Base-by-base conservation (phyloP, 2,888 invertebrate genomes). In the Osedax frankpressi region DNA sequence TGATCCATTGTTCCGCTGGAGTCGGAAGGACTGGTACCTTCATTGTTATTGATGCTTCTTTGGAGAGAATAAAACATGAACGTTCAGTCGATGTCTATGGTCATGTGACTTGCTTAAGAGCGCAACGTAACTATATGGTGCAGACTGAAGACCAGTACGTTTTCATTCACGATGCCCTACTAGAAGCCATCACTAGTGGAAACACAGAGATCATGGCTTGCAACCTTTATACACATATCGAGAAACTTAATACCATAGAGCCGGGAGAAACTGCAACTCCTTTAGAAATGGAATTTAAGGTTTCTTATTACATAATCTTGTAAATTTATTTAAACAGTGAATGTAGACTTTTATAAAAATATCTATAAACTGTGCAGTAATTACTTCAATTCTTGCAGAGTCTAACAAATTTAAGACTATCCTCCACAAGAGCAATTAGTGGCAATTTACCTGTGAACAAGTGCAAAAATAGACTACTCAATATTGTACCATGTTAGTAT, bases 91-190 rank as follows among this genome's bases (percentile, higher is more conserved):
- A 98, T 84, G 95, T 99, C 78, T 98, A 97, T 83, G 98, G 97
- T 6, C 97, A 97, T 86, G 98, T 98, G 59, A 97, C 97, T 19
- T 94, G 94, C 83, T 88, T 98, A 77, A 89, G 98, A 75, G 94
- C 97, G 28, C 98, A 98, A 85, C 89, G 98, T 73, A 97, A 97
- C 86, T 98, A 98, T 86, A 99, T 98, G 97, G 97, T 98, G 29
- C 85, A 85, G 79, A 97, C 96, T 24, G 96, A 96, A 86, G 96
- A 96, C 86, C 97, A 99, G 86, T 99, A 99, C 86, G 93, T 97
- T 78, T 98, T 99, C 86, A 97, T 98, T 79, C 96, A 99, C 84
- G 98, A 99, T 83, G 93, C 98, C 1, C 78, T 99, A 27, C 87
- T 96, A 74, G 97, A 98, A 86, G 97, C 97, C 2, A 94, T 95